Evolutionary conservation across 2,888 invertebrate genomes (phyloP).

Genomic region (Schrankia costaestrigalis): DNA sequence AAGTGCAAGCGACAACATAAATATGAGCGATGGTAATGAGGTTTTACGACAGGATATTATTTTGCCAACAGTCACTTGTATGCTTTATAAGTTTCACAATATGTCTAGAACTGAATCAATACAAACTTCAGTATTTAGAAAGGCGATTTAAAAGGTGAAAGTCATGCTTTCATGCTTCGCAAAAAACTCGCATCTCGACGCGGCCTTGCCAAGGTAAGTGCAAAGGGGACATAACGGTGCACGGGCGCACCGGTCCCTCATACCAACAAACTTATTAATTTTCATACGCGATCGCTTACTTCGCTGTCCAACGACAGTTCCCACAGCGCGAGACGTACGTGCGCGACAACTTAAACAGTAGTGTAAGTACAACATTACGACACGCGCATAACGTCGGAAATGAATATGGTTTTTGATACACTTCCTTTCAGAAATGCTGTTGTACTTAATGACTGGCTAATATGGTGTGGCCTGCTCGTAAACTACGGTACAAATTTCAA

Average conservation of each 20-base stretch:
- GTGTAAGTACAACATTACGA: slow-evolving; percentile 23
- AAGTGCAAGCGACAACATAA: too few relatives aligned
- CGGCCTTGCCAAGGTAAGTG: slow-evolving; percentile 80
- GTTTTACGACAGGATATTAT: too few relatives aligned
- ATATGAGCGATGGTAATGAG: too few relatives aligned
- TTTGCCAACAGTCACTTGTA: too few relatives aligned
- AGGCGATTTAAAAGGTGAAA: slow-evolving; percentile 76
- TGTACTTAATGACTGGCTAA: slow-evolving; percentile 53
- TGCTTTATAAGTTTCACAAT: too few relatives aligned
- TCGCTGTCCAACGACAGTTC: slow-evolving; percentile 42
- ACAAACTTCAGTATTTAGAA: slow-evolving; percentile 69
- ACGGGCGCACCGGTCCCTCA: slow-evolving; percentile 46
- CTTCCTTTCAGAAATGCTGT: slow-evolving; percentile 62
- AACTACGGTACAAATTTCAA: slow-evolving; percentile 53
- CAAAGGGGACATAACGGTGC: slow-evolving; percentile 77
- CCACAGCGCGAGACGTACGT: slow-evolving; percentile 23
- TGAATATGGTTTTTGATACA: slow-evolving; percentile 60
- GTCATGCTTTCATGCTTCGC: slow-evolving; percentile 74
- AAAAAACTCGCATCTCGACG: slow-evolving; percentile 72
- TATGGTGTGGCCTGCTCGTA: slow-evolving; percentile 44
- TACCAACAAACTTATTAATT: slow-evolving; percentile 38
- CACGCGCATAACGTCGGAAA: slow-evolving; percentile 39
- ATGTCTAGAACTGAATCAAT: slow-evolving; percentile 29
- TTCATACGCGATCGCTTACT: slow-evolving; percentile 40
- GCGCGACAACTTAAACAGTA: slow-evolving; percentile 23